Conservation (phyloP, 2,113 vertebrate genomes). For the Rhabdomys dilectus region DNA sequence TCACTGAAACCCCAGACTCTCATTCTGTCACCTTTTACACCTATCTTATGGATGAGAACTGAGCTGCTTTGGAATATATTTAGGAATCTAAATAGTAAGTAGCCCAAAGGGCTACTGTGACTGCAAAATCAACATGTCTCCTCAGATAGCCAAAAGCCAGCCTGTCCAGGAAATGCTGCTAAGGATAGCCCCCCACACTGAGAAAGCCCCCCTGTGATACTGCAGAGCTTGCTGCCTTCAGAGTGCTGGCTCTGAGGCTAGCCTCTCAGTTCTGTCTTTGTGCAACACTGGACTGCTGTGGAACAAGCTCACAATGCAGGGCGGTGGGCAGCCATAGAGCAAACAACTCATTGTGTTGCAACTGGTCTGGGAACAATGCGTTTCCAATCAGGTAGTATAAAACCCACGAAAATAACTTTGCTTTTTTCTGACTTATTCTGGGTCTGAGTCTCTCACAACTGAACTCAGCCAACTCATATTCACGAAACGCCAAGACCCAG, state of each 20-base stretch:
- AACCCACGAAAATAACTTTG: constrained; percentile 61
- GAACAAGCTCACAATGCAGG: constrained; percentile 26
- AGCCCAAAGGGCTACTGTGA: neutral
- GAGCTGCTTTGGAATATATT: neutral
- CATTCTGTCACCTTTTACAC: constrained; percentile 17
- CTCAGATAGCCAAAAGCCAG: neutral
- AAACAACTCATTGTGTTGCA: constrained; percentile 44
- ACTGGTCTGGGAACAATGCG: neutral
- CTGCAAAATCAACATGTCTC: neutral
- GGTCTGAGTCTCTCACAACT: constrained; percentile 54
- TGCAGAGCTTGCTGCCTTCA: neutral
- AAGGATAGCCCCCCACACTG: neutral
- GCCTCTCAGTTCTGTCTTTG: neutral
- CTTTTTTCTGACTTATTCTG: constrained; percentile 3
- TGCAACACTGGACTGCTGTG: neutral
- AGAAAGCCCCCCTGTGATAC: neutral
- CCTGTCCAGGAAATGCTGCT: neutral
- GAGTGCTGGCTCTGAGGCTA: neutral
- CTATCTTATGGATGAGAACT: neutral
- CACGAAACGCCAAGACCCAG: constrained; percentile 68
- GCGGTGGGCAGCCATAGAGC: constrained; percentile 46
- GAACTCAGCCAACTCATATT: constrained; percentile 57
- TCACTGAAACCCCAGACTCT: neutral
- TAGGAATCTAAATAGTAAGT: neutral
- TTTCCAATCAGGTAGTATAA: constrained; percentile 48